These are phyloP conservation scores for Pterocles gutturalis DNA, from an alignment of 2,113 vertebrate species.

Conservation along the genomic window DNA sequence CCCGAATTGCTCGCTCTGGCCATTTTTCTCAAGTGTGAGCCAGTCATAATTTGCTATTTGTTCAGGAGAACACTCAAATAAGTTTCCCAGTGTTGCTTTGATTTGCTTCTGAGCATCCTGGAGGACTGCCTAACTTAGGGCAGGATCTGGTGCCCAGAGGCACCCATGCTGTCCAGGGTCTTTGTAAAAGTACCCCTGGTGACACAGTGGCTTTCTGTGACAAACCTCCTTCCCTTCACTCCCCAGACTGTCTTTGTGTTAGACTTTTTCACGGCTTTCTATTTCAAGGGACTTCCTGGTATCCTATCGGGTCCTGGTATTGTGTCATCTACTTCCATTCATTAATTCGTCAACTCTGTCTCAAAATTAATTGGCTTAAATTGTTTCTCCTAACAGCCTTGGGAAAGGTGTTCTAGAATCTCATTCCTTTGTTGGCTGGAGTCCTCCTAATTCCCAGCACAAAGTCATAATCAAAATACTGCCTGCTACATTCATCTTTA, in stretches of 20 bases:
- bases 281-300: neutral
- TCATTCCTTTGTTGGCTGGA: constrained; percentile 22
- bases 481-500: neutral
- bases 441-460: neutral
- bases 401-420: constrained; percentile 1
- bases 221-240: neutral
- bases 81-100: neutral
- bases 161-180: neutral
- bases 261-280: neutral
- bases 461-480: neutral
- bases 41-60: constrained; percentile 8
- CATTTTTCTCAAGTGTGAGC: neutral
- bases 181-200: neutral
- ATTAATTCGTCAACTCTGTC: neutral
- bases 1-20: neutral
- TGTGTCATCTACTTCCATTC: neutral
- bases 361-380: neutral
- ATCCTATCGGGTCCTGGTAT: neutral
- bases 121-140: neutral
- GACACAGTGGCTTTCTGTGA: neutral
- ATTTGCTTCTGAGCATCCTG: neutral
- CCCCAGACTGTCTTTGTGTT: neutral
- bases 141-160: neutral
- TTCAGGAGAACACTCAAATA: neutral
- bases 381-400: neutral